phyloP scores from a whole-genome alignment of 2,888 invertebrate species.

The Stramonita haemastoma region DNA sequence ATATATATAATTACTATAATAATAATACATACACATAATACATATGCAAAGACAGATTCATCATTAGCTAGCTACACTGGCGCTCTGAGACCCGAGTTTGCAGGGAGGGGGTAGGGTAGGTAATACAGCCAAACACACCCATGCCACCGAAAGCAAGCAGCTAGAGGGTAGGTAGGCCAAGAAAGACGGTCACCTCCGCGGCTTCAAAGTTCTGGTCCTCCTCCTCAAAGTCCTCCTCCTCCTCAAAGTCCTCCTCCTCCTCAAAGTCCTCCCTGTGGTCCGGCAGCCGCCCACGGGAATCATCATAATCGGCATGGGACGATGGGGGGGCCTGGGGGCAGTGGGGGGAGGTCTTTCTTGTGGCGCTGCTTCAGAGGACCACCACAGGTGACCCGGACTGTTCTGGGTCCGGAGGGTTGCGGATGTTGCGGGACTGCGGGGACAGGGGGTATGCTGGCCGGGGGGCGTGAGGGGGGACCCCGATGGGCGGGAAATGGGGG shows the following conservation, averaged over 20 bases:
- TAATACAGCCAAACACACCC: too few species aligned
- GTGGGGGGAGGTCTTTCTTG: background rate
- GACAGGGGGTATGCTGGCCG: background rate
- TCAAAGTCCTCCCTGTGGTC: background rate
- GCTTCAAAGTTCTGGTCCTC: too few species aligned
- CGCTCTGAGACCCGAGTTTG: too few species aligned
- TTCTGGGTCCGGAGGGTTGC: background rate
- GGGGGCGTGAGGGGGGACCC: background rate
- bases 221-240: background rate
- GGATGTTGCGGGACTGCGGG: background rate
- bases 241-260: background rate
- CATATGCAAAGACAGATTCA: too few species aligned
- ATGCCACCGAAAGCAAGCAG: too few species aligned
- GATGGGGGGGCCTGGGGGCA: background rate
- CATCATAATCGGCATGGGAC: background rate
- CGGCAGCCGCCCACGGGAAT: background rate
- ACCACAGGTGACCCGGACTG: background rate
- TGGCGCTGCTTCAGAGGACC: conserved; percentile 10
- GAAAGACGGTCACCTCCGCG: too few species aligned
- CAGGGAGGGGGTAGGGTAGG: too few species aligned
- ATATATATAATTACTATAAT: too few species aligned
- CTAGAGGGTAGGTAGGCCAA: too few species aligned
- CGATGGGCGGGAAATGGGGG: background rate
- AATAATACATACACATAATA: too few species aligned
- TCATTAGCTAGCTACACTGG: too few species aligned